Conservation (phyloP, 2,113 vertebrate genomes). For the Xenopus laevis region DNA sequence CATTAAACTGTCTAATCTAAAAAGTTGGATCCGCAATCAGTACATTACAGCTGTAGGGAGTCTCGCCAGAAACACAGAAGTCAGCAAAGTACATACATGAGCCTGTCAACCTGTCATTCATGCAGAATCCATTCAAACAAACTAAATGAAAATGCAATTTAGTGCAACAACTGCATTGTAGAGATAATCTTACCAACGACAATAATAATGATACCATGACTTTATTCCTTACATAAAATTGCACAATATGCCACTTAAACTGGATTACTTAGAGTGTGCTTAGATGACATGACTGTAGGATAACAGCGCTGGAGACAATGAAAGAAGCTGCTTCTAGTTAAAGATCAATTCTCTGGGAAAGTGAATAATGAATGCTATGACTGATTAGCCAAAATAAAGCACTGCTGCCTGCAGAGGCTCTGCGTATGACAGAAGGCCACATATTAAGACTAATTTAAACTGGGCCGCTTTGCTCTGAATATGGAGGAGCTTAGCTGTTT, state of each 20-base stretch:
- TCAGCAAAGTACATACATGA: background rate
- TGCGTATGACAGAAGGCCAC: background rate
- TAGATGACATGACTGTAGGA: background rate
- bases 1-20: too few species aligned
- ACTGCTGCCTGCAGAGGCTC: background rate
- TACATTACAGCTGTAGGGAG: background rate
- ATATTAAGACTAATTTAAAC: too few species aligned
- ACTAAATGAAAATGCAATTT: background rate
- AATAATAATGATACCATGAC: slow-evolving; percentile 1
- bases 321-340: background rate
- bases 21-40: background rate
- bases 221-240: background rate
- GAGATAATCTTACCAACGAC: background rate
- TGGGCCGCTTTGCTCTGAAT: too few species aligned
- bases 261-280: background rate
- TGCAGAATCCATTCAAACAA: background rate
- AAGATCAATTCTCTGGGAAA: background rate
- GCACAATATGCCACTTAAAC: background rate
- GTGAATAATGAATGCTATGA: background rate
- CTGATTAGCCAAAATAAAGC: background rate
- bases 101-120: slow-evolving; percentile 1
- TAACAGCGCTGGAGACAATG: background rate
- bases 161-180: slow-evolving; percentile 5
- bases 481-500: too few species aligned
- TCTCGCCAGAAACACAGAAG: background rate